These are phyloP conservation scores for Venturia canescens DNA, from an alignment of 1,140 invertebrate species.

Conservation along the genomic window DNA sequence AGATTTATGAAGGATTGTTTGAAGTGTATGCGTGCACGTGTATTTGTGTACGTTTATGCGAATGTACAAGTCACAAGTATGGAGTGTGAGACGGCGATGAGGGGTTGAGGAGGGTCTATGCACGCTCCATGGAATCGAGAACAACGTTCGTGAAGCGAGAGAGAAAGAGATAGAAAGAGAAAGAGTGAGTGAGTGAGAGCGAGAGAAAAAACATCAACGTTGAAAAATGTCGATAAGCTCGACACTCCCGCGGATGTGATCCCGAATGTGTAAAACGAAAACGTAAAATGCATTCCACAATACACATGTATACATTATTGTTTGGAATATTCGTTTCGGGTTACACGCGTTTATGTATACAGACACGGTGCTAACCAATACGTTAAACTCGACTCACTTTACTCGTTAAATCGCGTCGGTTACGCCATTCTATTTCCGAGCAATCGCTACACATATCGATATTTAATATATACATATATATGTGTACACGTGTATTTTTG, in stretches of 20 bases:
- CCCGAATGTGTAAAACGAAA: constrained; percentile 34
- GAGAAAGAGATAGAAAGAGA: constrained; percentile 6
- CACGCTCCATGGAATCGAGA: constrained; percentile 17
- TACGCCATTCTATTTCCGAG: neutral
- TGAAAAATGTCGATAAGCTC: constrained; percentile 42
- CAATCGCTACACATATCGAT: neutral
- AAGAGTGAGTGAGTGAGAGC: constrained; percentile 9
- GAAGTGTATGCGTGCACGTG: constrained; percentile 18
- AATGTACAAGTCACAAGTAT: constrained; percentile 4
- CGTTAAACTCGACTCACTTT: neutral
- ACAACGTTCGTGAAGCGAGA: constrained; percentile 27
- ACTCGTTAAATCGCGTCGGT: neutral
- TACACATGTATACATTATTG: neutral
- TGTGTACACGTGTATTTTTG: neutral
- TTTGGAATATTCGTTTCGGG: neutral
- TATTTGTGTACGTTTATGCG: neutral
- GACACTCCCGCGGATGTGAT: constrained; percentile 36
- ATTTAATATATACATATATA: neutral
- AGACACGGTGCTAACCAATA: neutral
- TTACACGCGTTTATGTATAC: neutral
- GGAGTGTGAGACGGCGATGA: neutral
- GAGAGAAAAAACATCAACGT: constrained; percentile 27
- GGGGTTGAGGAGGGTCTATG: constrained; percentile 16
- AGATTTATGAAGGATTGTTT: constrained; percentile 47
- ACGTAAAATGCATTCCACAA: constrained; percentile 2